Percentiles rank a stretch among this genome's conserved stretches.
Evolutionary conservation across 2,797 vertebrate genomes (phyloP).

Genomic region (Salarias fasciatus): DNA sequence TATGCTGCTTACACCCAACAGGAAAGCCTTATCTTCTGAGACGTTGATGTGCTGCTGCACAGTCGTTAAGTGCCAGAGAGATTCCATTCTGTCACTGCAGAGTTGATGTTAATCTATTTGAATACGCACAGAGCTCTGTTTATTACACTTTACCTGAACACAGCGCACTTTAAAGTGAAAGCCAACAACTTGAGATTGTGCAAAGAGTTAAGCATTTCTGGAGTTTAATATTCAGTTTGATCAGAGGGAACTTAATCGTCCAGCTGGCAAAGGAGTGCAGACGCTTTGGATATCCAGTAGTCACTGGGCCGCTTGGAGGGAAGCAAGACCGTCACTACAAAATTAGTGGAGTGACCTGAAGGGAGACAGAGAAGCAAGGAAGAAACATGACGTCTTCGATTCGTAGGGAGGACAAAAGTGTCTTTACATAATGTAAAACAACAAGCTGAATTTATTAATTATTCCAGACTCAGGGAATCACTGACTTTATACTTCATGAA

Average conservation of each 20-base stretch:
- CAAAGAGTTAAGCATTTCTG: too few relatives aligned
- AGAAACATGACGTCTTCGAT: too few relatives aligned
- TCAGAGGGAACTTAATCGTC: conserved; percentile 72
- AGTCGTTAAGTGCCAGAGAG: conserved; percentile 13
- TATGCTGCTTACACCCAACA: conserved; percentile 15
- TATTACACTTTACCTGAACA: conserved; percentile 24
- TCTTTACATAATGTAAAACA: too few relatives aligned
- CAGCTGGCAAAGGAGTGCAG: conserved; percentile 84
- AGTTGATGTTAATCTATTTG: conserved; percentile 3
- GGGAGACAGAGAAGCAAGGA: conserved; percentile 21
- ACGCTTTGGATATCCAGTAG: conserved; percentile 87
- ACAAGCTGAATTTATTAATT: too few relatives aligned
- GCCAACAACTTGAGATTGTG: neutral
- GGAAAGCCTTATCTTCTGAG: conserved; percentile 11
- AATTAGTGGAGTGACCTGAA: conserved; percentile 86
- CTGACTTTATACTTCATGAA: too few relatives aligned
- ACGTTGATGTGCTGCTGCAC: conserved; percentile 11
- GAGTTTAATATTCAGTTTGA: too few relatives aligned
- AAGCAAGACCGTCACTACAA: conserved; percentile 84
- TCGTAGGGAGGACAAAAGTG: too few relatives aligned
- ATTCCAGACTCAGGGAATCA: too few relatives aligned
- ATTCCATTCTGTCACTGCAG: conserved; percentile 8
- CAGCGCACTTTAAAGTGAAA: conserved; percentile 15
- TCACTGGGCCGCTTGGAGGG: conserved; percentile 79
- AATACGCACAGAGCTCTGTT: conserved; percentile 14